A percentile compares a stretch with the other conserved stretches of the same genome.
These are phyloP conservation scores for Macropus fuliginosus DNA, from an alignment of 2,797 vertebrate species.

Conservation along the genomic window DNA sequence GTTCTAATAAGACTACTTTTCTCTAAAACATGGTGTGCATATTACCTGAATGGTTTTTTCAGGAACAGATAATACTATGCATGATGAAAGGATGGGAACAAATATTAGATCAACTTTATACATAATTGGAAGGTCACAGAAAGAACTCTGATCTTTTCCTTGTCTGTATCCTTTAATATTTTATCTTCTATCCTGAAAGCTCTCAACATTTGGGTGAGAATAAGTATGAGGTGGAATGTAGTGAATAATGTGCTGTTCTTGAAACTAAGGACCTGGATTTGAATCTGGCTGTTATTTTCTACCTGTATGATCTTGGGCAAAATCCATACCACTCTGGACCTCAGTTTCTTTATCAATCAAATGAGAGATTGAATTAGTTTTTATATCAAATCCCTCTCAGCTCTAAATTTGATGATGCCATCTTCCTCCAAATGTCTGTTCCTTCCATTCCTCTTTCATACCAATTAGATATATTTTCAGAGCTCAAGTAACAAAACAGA, in stretches of 20 bases:
- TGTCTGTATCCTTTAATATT: constrained; percentile 16
- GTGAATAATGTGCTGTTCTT: constrained; percentile 6
- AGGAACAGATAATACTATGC: background rate
- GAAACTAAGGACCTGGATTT: background rate
- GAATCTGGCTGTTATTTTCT: background rate
- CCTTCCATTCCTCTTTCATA: background rate
- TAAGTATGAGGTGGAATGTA: constrained; percentile 1
- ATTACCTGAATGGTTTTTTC: background rate
- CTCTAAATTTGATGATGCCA: background rate
- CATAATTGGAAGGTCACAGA: constrained; percentile 13
- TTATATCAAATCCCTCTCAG: background rate
- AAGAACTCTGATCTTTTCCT: constrained; percentile 1
- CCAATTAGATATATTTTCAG: background rate
- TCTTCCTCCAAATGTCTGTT: constrained; percentile 31
- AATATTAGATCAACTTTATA: constrained; percentile 12
- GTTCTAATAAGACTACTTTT: background rate
- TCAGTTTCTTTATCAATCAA: background rate
- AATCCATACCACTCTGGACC: background rate
- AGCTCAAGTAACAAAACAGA: constrained; percentile 5
- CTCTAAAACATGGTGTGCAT: background rate
- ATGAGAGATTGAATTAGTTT: background rate
- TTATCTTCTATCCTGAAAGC: constrained; percentile 3
- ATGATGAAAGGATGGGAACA: background rate
- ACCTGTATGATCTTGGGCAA: background rate
- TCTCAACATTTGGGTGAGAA: constrained; percentile 6